Evolutionary conservation across 2,888 invertebrate species (phyloP), one percentile per base, ranked within the genome.

Genomic region (Vandiemenella viatica): DNA sequence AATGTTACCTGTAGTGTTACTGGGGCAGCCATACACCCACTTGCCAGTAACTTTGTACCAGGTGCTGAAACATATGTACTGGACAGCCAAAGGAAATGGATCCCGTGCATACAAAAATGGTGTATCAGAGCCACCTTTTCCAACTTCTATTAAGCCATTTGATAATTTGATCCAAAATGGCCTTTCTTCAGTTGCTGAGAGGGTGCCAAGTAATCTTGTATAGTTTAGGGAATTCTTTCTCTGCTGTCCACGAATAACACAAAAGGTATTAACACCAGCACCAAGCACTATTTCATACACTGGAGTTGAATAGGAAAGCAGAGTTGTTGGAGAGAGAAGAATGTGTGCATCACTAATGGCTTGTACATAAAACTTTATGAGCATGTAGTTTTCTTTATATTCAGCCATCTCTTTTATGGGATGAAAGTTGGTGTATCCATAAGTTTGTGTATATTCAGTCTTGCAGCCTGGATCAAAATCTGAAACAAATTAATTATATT

Each of bases 231-330:
- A 77, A 20, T 71, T 69, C 37, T 69, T 64, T 57, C 75, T 74
- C 58, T 76, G 70, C 58, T 68, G 71, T 21, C 76, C 67, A 8
- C 83, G 70, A 22, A 83, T 73, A 57, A 80, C 77, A 2, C 78
- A 77, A 59, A 81, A 83, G 46, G 73, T 73, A 62, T 83, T 83
- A n/a, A 68, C 71, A 4, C 82, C 83, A 7, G 80, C 83, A 8
- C 83, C 83, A 19, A 83, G 71, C 16, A 58, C 82, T 42, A 83
- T 76, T 67, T 83, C 82, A 63, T 83, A 83, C 0, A 80, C 79
- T 0, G 75, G 69, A 58, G 77, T 78, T 1, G 51, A 57, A 2
- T 59, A 53, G 1, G 64, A 59, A 0, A 78, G 73, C 5, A 59
- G 61, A 0, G 66, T 61, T 0, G 68, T 68, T 1, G 76, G 67